A percentile compares a stretch with the other conserved stretches of the same genome.
Conservation (phyloP, 2,888 invertebrate genomes). For the Apodemia duryi region DNA sequence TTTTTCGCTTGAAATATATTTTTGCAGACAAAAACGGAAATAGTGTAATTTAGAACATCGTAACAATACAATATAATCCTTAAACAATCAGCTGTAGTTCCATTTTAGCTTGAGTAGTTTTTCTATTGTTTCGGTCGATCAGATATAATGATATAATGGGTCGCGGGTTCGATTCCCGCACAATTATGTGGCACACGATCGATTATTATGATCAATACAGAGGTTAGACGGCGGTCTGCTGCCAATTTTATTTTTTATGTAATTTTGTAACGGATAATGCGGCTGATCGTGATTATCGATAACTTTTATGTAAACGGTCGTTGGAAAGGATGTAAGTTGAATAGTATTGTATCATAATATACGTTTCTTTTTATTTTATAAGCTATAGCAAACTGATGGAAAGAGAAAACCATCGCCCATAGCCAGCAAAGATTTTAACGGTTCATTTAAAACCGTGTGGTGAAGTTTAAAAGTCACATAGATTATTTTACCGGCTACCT, state of each 20-base stretch:
- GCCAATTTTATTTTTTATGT: slow-evolving; percentile 73
- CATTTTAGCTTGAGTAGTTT: slow-evolving; percentile 30
- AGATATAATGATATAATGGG: slow-evolving; percentile 77
- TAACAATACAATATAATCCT: slow-evolving; percentile 14
- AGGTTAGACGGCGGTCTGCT: slow-evolving; percentile 75
- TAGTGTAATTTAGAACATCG: background rate
- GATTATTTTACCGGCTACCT: too few species aligned
- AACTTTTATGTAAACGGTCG: slow-evolving; percentile 36
- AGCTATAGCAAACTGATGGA: too few species aligned
- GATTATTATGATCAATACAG: slow-evolving; percentile 79
- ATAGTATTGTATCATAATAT: slow-evolving; percentile 2
- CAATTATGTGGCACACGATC: slow-evolving; percentile 79
- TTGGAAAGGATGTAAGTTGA: slow-evolving; percentile 16
- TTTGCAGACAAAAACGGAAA: slow-evolving; percentile 16
- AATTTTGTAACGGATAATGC: slow-evolving; percentile 64
- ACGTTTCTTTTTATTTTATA: background rate
- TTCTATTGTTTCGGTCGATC: slow-evolving; percentile 69
- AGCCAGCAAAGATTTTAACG: too few species aligned
- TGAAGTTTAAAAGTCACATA: too few species aligned
- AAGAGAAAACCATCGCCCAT: too few species aligned
- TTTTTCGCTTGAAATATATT: slow-evolving; percentile 6
- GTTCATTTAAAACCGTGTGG: too few species aligned
- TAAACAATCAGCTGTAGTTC: slow-evolving; percentile 24
- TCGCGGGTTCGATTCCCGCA: slow-evolving; percentile 67
- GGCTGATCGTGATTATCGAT: slow-evolving; percentile 56